phyloP scores from a whole-genome alignment of 2,888 invertebrate species.

The Hemistola chrysoprasaria region DNA sequence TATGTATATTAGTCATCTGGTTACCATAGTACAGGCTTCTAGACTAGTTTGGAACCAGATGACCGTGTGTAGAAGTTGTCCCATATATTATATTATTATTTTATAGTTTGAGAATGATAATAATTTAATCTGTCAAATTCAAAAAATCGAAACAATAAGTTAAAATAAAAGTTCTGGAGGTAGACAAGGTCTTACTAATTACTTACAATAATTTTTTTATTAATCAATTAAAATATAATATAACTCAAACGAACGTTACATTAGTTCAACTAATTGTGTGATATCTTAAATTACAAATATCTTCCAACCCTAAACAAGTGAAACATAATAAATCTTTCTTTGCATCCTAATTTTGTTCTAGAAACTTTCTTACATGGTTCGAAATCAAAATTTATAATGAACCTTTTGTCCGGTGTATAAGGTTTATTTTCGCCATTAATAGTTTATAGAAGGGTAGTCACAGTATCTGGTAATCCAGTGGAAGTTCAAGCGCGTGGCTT shows the following conservation, averaged over 20 bases:
- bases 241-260: constrained; percentile 11
- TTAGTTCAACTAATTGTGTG: constrained; percentile 13
- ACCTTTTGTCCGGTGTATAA: constrained; percentile 24
- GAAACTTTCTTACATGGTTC: constrained; percentile 35
- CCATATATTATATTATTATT: too few relatives aligned
- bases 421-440: constrained; percentile 20
- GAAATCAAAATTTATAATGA: constrained; percentile 8
- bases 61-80: too few relatives aligned
- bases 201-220: too few relatives aligned
- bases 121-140: too few relatives aligned
- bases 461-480: constrained; percentile 45
- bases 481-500: constrained; percentile 62
- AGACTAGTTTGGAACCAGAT: too few relatives aligned
- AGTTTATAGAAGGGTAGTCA: constrained; percentile 5
- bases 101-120: too few relatives aligned
- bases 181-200: too few relatives aligned
- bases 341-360: constrained; percentile 52
- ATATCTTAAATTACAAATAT: constrained; percentile 19
- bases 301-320: constrained; percentile 33
- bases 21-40: too few relatives aligned
- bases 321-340: constrained; percentile 56
- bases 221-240: constrained; percentile 7
- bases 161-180: too few relatives aligned
- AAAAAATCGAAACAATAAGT: too few relatives aligned
- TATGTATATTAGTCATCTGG: too few relatives aligned